These are phyloP conservation scores for Alligator sinensis DNA, from an alignment of 2,113 vertebrate species.

Conservation along the genomic window DNA sequence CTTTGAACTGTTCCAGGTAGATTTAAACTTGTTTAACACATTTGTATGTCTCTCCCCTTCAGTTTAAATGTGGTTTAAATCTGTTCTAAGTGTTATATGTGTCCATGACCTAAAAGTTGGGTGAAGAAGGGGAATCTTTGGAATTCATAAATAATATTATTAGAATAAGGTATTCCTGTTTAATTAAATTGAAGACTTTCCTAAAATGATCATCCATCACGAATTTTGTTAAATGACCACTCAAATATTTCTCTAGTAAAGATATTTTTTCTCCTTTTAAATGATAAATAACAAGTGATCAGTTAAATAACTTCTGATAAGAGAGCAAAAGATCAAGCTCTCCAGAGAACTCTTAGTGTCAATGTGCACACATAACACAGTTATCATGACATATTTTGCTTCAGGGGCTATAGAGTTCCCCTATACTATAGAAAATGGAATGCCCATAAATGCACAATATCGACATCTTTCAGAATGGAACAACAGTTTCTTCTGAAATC, in stretches of 20 bases:
- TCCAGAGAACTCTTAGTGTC: background rate
- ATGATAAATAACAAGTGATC: background rate
- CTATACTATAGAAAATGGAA: background rate
- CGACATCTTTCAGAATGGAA: background rate
- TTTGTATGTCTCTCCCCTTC: too few relatives aligned
- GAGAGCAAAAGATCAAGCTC: background rate
- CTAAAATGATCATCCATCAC: background rate
- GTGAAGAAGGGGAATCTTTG: too few relatives aligned
- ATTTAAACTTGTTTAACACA: too few relatives aligned
- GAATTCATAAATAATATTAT: background rate
- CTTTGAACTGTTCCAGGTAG: too few relatives aligned
- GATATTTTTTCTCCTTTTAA: background rate
- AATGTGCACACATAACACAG: background rate
- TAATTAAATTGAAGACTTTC: background rate
- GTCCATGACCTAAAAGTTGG: too few relatives aligned
- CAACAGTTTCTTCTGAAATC: background rate
- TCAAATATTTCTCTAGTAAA: background rate
- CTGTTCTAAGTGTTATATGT: too few relatives aligned
- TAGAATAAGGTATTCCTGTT: background rate
- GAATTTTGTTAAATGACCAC: background rate
- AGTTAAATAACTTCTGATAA: background rate
- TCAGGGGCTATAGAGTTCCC: background rate
- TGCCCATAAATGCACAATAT: background rate
- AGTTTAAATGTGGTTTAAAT: too few relatives aligned
- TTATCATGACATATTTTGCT: conserved; percentile 28